Evolutionary conservation across 2,797 vertebrate species (phyloP).

Genomic region (Melanotaenia nigrans): DNA sequence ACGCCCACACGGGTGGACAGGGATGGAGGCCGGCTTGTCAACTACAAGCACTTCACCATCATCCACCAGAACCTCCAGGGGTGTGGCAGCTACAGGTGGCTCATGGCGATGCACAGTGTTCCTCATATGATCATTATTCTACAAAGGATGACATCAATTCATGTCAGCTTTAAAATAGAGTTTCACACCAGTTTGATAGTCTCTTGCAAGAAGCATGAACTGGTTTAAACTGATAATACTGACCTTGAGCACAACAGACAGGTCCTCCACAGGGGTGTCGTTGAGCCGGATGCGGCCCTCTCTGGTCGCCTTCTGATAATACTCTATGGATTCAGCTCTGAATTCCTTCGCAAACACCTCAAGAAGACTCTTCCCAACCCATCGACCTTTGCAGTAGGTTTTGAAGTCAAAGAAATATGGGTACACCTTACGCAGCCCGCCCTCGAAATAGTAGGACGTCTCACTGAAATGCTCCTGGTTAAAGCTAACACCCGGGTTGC

Average conservation of each 20-base stretch:
- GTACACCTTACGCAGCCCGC: conserved; percentile 91
- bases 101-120: conserved; percentile 97
- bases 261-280: conserved; percentile 85
- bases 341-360: conserved; percentile 93
- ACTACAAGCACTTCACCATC: conserved; percentile 92
- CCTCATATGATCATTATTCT: conserved; percentile 94
- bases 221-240: conserved; percentile 27
- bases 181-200: not conserved
- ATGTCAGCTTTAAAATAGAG: not conserved
- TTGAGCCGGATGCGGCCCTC: conserved; percentile 93
- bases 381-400: conserved; percentile 97
- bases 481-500: conserved; percentile 90
- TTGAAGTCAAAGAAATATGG: conserved; percentile 95
- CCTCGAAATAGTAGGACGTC: conserved; percentile 93
- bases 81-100: conserved; percentile 89
- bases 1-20: conserved; percentile 96
- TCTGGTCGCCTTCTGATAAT: conserved; percentile 86
- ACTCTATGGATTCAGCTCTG: conserved; percentile 87
- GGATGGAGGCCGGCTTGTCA: conserved; percentile 95
- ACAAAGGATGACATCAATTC: not conserved
- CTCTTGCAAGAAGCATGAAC: not conserved
- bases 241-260: conserved; percentile 91
- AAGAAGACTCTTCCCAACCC: conserved; percentile 91
- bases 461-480: conserved; percentile 89
- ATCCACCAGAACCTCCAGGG: conserved; percentile 87